These are phyloP conservation scores for Sardina pilchardus DNA, from an alignment of 2,113 vertebrate species.

Conservation along the genomic window DNA sequence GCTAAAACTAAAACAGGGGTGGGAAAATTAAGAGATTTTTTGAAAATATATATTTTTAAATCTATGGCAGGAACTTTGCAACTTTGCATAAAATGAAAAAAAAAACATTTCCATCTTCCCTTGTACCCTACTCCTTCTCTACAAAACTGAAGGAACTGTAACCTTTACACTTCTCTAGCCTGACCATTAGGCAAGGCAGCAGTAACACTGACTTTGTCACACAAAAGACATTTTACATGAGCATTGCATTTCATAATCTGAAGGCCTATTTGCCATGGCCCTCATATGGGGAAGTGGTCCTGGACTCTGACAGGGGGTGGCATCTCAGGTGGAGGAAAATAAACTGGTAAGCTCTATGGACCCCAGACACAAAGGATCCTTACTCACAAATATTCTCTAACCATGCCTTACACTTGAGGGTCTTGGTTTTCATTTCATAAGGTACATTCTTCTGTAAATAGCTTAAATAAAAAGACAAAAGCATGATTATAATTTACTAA, in stretches of 20 bases:
- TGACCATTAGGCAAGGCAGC: neutral
- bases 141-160: neutral
- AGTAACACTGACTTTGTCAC: neutral
- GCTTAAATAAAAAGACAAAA: too few species aligned
- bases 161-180: neutral
- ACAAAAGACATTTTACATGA: neutral
- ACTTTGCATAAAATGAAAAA: neutral
- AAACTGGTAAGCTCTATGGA: neutral
- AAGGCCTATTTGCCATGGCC: neutral
- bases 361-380: neutral
- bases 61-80: conserved; percentile 43
- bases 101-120: conserved; percentile 33
- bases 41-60: conserved; percentile 29
- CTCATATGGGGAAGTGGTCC: neutral
- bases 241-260: neutral
- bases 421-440: too few species aligned
- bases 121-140: neutral
- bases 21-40: conserved; percentile 9
- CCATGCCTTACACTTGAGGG: neutral
- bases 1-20: neutral
- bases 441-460: too few species aligned
- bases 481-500: too few species aligned
- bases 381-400: neutral
- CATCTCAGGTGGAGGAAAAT: neutral
- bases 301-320: neutral